These are phyloP conservation scores for Gavia stellata DNA, from an alignment of 2,113 vertebrate species.

Conservation along the genomic window DNA sequence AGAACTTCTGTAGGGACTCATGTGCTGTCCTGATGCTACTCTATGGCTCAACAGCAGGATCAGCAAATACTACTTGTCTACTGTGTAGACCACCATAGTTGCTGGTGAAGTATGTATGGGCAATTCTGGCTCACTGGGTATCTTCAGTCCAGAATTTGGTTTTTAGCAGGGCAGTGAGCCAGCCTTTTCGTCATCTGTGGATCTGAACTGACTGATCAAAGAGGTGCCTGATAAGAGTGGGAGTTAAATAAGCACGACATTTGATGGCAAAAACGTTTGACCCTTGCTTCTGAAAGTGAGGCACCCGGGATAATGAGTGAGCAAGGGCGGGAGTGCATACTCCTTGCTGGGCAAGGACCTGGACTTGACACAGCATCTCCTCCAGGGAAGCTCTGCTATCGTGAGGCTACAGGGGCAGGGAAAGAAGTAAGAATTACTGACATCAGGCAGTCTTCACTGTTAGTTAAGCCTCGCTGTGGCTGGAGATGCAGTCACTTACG, in stretches of 20 bases:
- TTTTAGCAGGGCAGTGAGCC: background rate
- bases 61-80: background rate
- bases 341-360: background rate
- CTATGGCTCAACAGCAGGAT: background rate
- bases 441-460: background rate
- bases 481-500: rapidly evolving
- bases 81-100: background rate
- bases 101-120: background rate
- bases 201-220: background rate
- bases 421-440: background rate
- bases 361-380: background rate
- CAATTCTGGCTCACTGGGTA: background rate
- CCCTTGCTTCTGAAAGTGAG: background rate
- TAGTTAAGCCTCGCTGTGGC: background rate
- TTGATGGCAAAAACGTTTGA: background rate
- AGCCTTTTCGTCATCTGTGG: background rate
- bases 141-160: background rate
- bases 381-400: background rate
- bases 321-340: rapidly evolving
- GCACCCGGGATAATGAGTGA: rapidly evolving
- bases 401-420: background rate
- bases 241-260: background rate
- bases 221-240: background rate
- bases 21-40: background rate
- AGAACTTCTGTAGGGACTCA: background rate